Conservation (phyloP, 2,797 vertebrate species). For the Tapirus indicus region DNA sequence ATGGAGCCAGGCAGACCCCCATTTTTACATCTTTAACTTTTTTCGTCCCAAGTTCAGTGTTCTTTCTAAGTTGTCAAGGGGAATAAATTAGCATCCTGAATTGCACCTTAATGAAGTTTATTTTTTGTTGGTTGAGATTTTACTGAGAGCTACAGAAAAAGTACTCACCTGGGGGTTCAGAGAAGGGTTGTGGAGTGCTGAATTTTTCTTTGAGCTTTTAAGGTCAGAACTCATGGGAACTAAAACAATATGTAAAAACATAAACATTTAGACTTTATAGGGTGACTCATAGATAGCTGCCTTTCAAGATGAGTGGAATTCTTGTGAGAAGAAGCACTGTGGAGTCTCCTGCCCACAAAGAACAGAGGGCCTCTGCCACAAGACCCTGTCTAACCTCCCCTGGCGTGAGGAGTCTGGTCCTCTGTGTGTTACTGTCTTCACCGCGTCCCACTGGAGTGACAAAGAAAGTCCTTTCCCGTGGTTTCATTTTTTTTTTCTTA, state of each 20-base stretch:
- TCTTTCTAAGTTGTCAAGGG: background rate
- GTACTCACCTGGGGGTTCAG: background rate
- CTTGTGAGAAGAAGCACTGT: background rate
- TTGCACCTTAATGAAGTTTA: background rate
- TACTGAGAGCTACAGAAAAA: background rate
- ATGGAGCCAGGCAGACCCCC: background rate
- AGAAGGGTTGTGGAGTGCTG: background rate
- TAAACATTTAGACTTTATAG: background rate
- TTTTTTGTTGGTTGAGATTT: background rate
- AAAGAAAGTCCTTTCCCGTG: background rate
- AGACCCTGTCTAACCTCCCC: background rate
- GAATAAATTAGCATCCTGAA: background rate
- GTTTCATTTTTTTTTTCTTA: background rate
- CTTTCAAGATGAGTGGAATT: background rate
- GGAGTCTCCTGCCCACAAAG: background rate
- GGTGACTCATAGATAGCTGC: background rate
- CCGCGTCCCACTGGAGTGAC: background rate
- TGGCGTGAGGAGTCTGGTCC: fast-evolving
- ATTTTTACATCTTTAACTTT: background rate
- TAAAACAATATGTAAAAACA: constrained; percentile 7
- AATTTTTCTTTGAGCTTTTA: constrained; percentile 62
- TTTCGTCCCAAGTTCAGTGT: background rate
- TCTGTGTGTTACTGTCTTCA: background rate
- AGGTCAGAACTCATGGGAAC: constrained; percentile 43
- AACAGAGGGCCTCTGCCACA: background rate